Base-by-base conservation (phyloP, 2,113 vertebrate species). In the Eulacestoma nigropectus region DNA sequence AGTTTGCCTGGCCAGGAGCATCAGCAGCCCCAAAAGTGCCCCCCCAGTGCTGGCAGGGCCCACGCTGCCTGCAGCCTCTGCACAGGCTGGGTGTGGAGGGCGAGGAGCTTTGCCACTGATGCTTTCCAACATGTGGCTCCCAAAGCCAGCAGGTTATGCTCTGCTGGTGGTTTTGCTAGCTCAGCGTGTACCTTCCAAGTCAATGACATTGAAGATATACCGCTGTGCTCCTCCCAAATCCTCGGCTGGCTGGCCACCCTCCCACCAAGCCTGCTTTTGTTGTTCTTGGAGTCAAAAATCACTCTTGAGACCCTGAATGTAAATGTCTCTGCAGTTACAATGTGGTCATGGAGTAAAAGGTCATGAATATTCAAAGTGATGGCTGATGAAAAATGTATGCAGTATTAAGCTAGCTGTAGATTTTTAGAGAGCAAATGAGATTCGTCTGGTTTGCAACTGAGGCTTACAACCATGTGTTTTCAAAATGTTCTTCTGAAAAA, bases 401-500 rank as follows among this genome's bases (percentile, higher is more conserved):
- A 82, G 62, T 53, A 87, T 62, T 52, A 86, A 78, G 9, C 17
- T 73, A 47, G 59, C 53, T 41, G 55, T 55, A 77, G 92, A 55
- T 59, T 93, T 72, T 86, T n/a, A 50, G 70, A 90, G 39, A 80
- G 59, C 37, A 76, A 53, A 49, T 50, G 13, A 76, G 41, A 60
- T 83, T 76, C 59, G 55, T 90, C 44, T 21, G 37, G 42, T 84
- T 91, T 87, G 64, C 37, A 79, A 8, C 3, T 56, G 79, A 85
- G 47, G 41, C 41, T 92, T 92, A 37, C 74, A 91, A 89, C 46
- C 32, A 5, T 30, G 20, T 92, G 52, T n/a, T 85, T 91, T 75
- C 37, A 27, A 84, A 95, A 85, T 60, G 49, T 47, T 89, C 60
- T 86, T 79, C 70, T 67, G 73, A 75, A 93, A 89, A 90, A 35